Percentiles rank a stretch among this genome's conserved stretches.
Evolutionary conservation across 2,888 invertebrate species (phyloP).

Genomic region (Campoletis raptor): DNA sequence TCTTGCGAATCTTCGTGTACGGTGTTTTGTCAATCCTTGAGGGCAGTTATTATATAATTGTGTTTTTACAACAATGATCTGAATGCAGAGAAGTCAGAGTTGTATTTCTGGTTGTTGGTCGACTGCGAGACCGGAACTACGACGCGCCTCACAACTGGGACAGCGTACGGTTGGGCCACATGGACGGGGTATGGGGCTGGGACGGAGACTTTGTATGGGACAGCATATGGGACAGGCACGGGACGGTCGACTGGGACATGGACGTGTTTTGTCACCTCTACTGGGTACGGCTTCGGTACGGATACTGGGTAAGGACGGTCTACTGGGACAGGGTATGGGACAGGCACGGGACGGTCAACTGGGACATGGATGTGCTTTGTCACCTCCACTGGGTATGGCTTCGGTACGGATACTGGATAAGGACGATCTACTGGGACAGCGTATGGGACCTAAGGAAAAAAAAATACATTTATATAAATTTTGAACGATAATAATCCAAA

Average conservation of each 20-base stretch:
- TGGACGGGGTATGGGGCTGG: conserved; percentile 81
- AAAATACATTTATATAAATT: background rate
- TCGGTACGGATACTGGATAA: conserved; percentile 82
- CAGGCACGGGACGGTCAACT: conserved; percentile 81
- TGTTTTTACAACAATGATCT: conserved; percentile 55
- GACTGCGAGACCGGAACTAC: conserved; percentile 82
- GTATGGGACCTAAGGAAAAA: conserved; percentile 78
- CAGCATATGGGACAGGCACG: conserved; percentile 78
- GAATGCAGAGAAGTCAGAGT: conserved; percentile 52
- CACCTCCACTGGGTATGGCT: conserved; percentile 83
- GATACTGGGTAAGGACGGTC: conserved; percentile 83
- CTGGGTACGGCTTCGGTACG: conserved; percentile 83
- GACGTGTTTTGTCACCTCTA: conserved; percentile 82
- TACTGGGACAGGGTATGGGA: conserved; percentile 78
- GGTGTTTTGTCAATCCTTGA: background rate
- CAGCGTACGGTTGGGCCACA: conserved; percentile 82
- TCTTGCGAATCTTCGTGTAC: background rate
- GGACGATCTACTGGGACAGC: conserved; percentile 84
- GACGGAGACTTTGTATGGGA: conserved; percentile 80
- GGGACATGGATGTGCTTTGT: conserved; percentile 81
- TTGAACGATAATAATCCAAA: too few relatives aligned
- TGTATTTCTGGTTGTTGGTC: conserved; percentile 73
- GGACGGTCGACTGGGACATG: conserved; percentile 81
- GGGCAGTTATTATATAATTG: background rate
- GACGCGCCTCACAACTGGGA: conserved; percentile 79